Evolutionary conservation across 1,140 invertebrate genomes (phyloP).

Genomic region (Dermatophagoides farinae): DNA sequence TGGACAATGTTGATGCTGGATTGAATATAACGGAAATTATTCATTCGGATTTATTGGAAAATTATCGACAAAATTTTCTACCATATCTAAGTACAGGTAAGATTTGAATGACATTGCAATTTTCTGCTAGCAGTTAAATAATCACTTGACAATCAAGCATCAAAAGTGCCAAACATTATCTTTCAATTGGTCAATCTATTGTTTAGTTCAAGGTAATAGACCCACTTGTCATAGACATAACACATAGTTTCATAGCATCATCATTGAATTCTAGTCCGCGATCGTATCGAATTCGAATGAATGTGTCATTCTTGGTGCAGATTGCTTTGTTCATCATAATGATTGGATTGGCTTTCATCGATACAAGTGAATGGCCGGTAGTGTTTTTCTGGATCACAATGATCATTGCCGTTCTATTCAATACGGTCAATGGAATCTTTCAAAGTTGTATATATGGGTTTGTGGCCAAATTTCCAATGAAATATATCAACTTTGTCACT

Average conservation of each 20-base stretch:
- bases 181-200: slow-evolving; percentile 7
- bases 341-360: slow-evolving; percentile 69
- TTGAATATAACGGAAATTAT: no score
- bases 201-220: background rate
- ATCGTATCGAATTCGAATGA: slow-evolving; percentile 54
- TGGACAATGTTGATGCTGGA: no score
- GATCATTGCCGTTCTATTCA: slow-evolving; percentile 59
- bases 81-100: background rate
- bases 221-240: slow-evolving; percentile 13
- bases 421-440: slow-evolving; percentile 77
- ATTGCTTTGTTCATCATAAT: slow-evolving; percentile 70
- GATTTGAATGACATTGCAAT: no score
- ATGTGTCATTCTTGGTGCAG: slow-evolving; percentile 68
- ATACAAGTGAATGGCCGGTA: slow-evolving; percentile 52
- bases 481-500: slow-evolving; percentile 83
- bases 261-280: background rate
- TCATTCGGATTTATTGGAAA: slow-evolving; percentile 17
- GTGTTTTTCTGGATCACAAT: slow-evolving; percentile 80
- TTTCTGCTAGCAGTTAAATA: no score
- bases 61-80: slow-evolving; percentile 4
- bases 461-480: slow-evolving; percentile 67
- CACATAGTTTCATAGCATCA: background rate
- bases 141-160: no score
- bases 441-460: slow-evolving; percentile 93
- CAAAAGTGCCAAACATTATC: slow-evolving; percentile 7